Evolutionary conservation across 2,113 vertebrate genomes (phyloP), one percentile per base, ranked within the genome.

Genomic region (Labeo rohita): DNA sequence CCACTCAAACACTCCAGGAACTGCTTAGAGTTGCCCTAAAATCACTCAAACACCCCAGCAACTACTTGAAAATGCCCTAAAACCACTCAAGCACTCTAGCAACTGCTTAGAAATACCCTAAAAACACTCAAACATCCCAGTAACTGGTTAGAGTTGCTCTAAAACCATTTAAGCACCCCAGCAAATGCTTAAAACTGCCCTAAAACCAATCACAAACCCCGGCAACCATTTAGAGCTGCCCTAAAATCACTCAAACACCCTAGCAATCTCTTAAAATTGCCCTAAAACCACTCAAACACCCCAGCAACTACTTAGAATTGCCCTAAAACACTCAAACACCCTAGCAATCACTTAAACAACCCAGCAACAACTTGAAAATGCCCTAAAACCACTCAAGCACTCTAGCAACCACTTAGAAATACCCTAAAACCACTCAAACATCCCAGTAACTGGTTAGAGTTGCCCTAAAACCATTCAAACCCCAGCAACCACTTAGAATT

Each of bases 81-180:
- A n/a, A n/a, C n/a, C n/a, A n/a, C 52, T 4, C 12, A 56, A 15
- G 16, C 15, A 61, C 59, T 7, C 21, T 63, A 63, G 8, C 9
- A 23, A 39, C 28, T 6, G 15, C 1, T 0, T 16, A 36, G 0
- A 1, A 39, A 0, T 39, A 34, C 0, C 12, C 6, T 70, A 4
- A 70, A 70, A 68, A 13, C 13, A 8, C 12, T 39, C 0, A 39
- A 34, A 68, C 9, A 65, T 3, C 61, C 23, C 11, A 65, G 23
- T 11, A 66, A 66, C 23, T 12, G 13, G 2, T 3, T 28, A 15
- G 13, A 2, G 15, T 0, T 34, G 11, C 1, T 12, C 13, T 6
- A 6, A 66, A 34, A 66, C 11, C 21, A 63, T 18, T 61, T 2
- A 61, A n/a, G 4, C 21, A 61, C 21, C 8, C 8, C 10, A 61